These are phyloP conservation scores for Leucophora obtusa DNA, from an alignment of 2,888 invertebrate species.

Conservation along the genomic window DNA sequence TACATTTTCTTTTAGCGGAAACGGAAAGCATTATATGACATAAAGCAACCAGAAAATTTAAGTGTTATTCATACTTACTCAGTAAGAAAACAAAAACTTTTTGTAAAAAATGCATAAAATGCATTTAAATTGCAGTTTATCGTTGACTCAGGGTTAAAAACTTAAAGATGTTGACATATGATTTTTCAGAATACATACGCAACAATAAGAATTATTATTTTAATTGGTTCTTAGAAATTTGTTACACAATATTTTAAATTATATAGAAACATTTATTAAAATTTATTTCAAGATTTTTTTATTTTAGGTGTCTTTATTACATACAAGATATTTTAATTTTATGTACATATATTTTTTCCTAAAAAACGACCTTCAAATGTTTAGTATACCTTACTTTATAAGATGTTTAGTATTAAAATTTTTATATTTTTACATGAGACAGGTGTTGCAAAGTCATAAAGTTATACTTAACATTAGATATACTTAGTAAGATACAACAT, in stretches of 20 bases:
- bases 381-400: neutral
- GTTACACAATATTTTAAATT: neutral
- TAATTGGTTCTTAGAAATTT: neutral
- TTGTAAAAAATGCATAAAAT: slow-evolving; percentile 31
- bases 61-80: slow-evolving; percentile 31
- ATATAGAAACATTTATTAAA: too few relatives aligned
- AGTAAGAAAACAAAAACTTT: neutral
- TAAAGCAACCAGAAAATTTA: slow-evolving; percentile 35
- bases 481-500: slow-evolving; percentile 8
- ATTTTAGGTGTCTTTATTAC: too few relatives aligned
- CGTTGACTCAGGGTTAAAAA: slow-evolving; percentile 11
- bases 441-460: neutral
- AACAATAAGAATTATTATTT: neutral
- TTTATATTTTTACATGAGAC: neutral
- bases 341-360: neutral
- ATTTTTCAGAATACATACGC: neutral
- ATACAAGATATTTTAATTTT: too few relatives aligned
- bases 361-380: neutral
- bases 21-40: slow-evolving; percentile 41
- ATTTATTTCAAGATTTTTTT: too few relatives aligned
- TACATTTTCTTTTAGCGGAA: slow-evolving; percentile 33
- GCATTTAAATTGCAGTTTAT: slow-evolving; percentile 48
- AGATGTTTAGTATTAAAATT: neutral
- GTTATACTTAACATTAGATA: neutral
- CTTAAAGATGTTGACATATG: slow-evolving; percentile 41